Conservation (phyloP, 1,140 invertebrate species). For the Drosophila pectinifera region DNA sequence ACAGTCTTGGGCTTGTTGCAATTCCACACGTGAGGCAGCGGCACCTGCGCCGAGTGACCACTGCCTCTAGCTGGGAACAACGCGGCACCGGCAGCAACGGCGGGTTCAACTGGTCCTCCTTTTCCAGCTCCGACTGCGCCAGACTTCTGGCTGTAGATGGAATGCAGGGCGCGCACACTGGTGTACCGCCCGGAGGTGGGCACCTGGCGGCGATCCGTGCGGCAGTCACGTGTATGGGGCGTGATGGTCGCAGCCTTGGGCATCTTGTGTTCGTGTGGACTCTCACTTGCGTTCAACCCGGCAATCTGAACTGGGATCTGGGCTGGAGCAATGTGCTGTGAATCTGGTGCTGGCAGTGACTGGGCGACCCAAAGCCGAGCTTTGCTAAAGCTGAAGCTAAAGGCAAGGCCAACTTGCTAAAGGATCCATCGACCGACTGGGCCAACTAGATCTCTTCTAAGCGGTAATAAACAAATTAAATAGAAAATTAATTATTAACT, state of each 20-base stretch:
- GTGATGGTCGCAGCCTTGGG: not conserved
- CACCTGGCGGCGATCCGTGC: not conserved
- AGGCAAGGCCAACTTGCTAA: not conserved
- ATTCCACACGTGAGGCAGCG: not conserved
- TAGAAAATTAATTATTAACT: not conserved
- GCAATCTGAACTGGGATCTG: not conserved
- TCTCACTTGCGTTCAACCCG: conserved; percentile 3
- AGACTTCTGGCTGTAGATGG: not conserved
- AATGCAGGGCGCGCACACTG: not conserved
- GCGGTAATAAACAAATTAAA: not conserved
- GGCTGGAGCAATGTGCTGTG: not conserved
- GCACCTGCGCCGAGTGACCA: not conserved
- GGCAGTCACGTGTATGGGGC: not conserved
- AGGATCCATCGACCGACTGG: no score
- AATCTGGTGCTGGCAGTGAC: not conserved
- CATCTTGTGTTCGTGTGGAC: conserved; percentile 5
- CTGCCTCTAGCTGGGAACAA: not conserved
- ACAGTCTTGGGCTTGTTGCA: conserved; percentile 1
- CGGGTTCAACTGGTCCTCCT: no score
- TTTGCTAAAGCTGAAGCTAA: not conserved
- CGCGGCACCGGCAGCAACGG: not conserved
- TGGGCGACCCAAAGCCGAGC: not conserved
- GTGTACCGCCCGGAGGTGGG: not conserved
- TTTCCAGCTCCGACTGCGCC: not conserved
- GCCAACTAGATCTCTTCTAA: not conserved